Base-by-base conservation (phyloP, 2,113 vertebrate genomes). In the Serranochromis macrocephalus region DNA sequence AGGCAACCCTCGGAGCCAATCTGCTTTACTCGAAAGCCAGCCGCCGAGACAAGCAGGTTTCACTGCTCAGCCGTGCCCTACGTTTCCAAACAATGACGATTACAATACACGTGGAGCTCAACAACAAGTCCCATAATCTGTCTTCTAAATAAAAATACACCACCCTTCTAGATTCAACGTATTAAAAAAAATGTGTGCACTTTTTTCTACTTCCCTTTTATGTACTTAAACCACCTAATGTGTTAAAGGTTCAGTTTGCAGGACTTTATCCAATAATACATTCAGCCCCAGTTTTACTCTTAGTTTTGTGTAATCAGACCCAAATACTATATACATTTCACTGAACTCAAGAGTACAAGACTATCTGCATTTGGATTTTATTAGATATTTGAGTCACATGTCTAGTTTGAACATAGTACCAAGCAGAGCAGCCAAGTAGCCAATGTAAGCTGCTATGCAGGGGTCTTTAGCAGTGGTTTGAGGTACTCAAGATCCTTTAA, bases 1-100 rank as follows among this genome's bases (percentile, higher is more conserved):
- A 91, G 85, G 61, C 82, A 73, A 90, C 91, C 89, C 88, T 89
- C n/a, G 7, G 83, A 91, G 94, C 88, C 89, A 93, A 83, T 92
- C 87, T 89, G 91, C 84, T 85, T 55, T 8, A n/a, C 47, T 49
- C 4, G 1, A 81, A 24, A 71, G 66, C 53, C 87, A 19, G 55
- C 51, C n/a, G 10, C 87, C 9, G 33, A 83, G 45, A 80, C 79
- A 73, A 83, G 47, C 47, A 21, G 6, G 21, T 83, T 86, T 79
- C 31, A 54, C 16, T 58, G 14, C 83, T 84, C 38, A 58, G 81
- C 40, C 19, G 4, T 38, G 54, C 29, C 13, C 63, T 7, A 14
- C 38, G 5, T 73, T 83, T 42, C 55, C 53, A 80, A 83, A 83
- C 54, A 36, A 71, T 16, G 36, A 14, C 1, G 57, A 58, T 81